These are phyloP conservation scores for Tretioscincus oriximinensis DNA, from an alignment of 2,113 vertebrate species.

Conservation along the genomic window DNA sequence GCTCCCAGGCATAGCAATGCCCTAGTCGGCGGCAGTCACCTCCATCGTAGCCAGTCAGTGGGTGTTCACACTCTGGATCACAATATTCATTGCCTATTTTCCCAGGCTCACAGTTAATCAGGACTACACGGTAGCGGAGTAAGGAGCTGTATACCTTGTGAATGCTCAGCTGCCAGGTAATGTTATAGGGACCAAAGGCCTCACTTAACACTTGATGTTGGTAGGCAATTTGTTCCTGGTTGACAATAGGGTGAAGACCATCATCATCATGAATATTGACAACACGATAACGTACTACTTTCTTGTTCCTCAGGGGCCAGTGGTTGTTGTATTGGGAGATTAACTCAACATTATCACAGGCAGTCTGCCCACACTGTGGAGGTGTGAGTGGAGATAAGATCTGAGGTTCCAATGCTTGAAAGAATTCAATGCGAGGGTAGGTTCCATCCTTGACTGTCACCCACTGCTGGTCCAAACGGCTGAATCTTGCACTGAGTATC, in stretches of 20 bases:
- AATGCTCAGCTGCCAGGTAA: constrained; percentile 85
- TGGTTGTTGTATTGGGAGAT: constrained; percentile 85
- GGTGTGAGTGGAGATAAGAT: constrained; percentile 77
- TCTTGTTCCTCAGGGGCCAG: constrained; percentile 82
- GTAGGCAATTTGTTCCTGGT: constrained; percentile 76
- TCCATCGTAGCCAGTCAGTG: constrained; percentile 88
- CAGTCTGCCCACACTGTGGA: constrained; percentile 83
- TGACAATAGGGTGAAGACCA: constrained; percentile 80
- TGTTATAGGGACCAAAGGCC: constrained; percentile 90
- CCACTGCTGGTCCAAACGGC: constrained; percentile 77
- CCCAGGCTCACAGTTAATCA: constrained; percentile 89
- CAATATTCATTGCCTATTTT: constrained; percentile 94
- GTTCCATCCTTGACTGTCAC: constrained; percentile 73
- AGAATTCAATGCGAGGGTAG: constrained; percentile 73
- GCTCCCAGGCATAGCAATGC: constrained; percentile 90
- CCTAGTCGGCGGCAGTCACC: constrained; percentile 86
- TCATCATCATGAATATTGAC: constrained; percentile 83
- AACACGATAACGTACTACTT: constrained; percentile 84
- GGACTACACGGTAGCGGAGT: constrained; percentile 79
- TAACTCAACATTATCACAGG: constrained; percentile 88
- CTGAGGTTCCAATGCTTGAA: constrained; percentile 66
- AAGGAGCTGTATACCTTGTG: constrained; percentile 82
- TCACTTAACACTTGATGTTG: constrained; percentile 82
- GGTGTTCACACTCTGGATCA: constrained; percentile 91
- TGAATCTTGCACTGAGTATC: constrained; percentile 74